Conservation (phyloP, 2,113 vertebrate genomes). For the Onychostruthus taczanowskii region DNA sequence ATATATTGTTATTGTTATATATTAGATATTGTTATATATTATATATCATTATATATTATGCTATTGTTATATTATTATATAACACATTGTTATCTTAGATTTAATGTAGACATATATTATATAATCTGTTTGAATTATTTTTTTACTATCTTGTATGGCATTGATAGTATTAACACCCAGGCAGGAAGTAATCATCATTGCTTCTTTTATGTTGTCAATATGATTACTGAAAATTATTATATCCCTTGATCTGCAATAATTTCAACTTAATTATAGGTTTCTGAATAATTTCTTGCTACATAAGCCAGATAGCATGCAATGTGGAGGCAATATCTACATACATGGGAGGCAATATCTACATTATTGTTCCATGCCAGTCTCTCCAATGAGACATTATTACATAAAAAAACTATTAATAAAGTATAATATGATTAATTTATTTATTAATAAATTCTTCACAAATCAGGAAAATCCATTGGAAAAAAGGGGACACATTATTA, state of each 20-base stretch:
- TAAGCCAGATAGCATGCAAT: not conserved
- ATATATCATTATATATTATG: too few relatives aligned
- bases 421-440: not conserved
- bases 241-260: not conserved
- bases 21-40: too few relatives aligned
- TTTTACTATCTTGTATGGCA: not conserved
- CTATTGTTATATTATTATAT: too few relatives aligned
- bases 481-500: not conserved
- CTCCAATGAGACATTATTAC: not conserved
- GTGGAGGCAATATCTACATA: too few relatives aligned
- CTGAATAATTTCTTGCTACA: not conserved
- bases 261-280: not conserved
- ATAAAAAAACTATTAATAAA: not conserved
- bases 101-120: not conserved
- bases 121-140: not conserved
- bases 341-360: not conserved
- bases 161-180: not conserved
- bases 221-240: not conserved
- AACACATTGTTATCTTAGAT: not conserved
- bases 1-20: too few relatives aligned
- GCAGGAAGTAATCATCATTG: not conserved
- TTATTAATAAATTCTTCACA: not conserved
- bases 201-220: not conserved
- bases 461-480: not conserved
- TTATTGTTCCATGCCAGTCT: not conserved